Conservation (phyloP, 2,797 vertebrate species). For the Rhinatrema bivittatum region DNA sequence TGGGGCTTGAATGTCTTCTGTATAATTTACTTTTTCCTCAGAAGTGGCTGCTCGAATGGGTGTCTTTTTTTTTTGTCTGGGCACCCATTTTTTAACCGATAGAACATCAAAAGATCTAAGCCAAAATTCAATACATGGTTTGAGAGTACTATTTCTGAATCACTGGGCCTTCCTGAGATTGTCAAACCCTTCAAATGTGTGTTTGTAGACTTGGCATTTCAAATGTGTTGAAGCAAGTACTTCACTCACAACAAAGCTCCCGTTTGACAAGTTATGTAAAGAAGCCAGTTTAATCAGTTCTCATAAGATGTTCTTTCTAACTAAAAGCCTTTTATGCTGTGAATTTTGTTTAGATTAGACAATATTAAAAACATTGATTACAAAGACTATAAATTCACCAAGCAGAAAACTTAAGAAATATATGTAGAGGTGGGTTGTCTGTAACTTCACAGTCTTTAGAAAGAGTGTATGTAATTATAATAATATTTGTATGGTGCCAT, state of each 20-base stretch:
- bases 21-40: conserved; percentile 1
- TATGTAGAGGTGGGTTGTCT: too few species aligned
- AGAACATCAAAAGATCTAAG: neutral
- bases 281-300: conserved; percentile 36
- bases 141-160: neutral
- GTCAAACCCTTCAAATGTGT: conserved; percentile 25
- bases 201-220: conserved; percentile 31
- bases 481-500: too few species aligned
- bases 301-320: conserved; percentile 29
- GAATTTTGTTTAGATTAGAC: conserved; percentile 32
- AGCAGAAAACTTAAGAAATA: too few species aligned
- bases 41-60: conserved; percentile 6
- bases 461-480: too few species aligned
- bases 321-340: conserved; percentile 23
- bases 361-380: conserved; percentile 24
- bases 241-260: conserved; percentile 18
- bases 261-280: too few species aligned
- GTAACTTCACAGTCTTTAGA: too few species aligned
- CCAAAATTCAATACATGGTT: accelerated
- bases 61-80: conserved; percentile 5
- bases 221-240: conserved; percentile 9
- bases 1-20: neutral
- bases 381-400: too few species aligned
- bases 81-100: too few species aligned
- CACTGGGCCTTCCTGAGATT: neutral